A percentile compares a stretch with the other conserved stretches of the same genome.
phyloP scores from a whole-genome alignment of 1,140 invertebrate species.

The Leptinotarsa texana region DNA sequence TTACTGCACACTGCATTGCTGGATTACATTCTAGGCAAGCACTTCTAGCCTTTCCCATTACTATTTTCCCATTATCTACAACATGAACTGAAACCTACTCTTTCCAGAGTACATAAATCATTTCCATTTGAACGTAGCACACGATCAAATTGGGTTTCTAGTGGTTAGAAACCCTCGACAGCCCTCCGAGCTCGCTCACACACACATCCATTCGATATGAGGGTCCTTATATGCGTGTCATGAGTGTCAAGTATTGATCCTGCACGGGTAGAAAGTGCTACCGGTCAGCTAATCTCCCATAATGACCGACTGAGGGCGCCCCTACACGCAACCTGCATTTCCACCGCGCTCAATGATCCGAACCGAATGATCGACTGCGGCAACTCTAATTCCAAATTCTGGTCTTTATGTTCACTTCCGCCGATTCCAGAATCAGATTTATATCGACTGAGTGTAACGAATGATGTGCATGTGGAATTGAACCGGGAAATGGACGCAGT shows the following conservation, averaged over 20 bases:
- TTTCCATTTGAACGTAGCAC: too few species aligned
- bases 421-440: not conserved
- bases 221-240: conserved; percentile 12
- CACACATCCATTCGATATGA: not conserved
- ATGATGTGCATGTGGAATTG: conserved; percentile 1
- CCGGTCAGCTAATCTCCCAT: conserved; percentile 37
- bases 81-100: too few species aligned
- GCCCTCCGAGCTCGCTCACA: not conserved
- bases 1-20: too few species aligned
- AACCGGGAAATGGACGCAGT: not conserved
- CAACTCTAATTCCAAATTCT: conserved; percentile 6
- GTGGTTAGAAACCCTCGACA: not conserved
- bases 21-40: too few species aligned
- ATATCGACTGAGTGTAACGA: not conserved
- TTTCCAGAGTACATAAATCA: too few species aligned
- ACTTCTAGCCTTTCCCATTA: too few species aligned
- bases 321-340: conserved; percentile 7
- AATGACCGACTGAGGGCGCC: conserved; percentile 33
- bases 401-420: conserved; percentile 2
- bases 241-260: conserved; percentile 38
- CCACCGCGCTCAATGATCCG: conserved; percentile 2
- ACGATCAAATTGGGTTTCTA: too few species aligned
- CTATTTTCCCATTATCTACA: too few species aligned
- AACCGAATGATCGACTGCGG: conserved; percentile 4
- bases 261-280: conserved; percentile 29